Percentiles rank a stretch among this genome's conserved stretches.
These are phyloP conservation scores for Parascotia fuliginaria DNA, from an alignment of 2,888 invertebrate species.

Conservation along the genomic window DNA sequence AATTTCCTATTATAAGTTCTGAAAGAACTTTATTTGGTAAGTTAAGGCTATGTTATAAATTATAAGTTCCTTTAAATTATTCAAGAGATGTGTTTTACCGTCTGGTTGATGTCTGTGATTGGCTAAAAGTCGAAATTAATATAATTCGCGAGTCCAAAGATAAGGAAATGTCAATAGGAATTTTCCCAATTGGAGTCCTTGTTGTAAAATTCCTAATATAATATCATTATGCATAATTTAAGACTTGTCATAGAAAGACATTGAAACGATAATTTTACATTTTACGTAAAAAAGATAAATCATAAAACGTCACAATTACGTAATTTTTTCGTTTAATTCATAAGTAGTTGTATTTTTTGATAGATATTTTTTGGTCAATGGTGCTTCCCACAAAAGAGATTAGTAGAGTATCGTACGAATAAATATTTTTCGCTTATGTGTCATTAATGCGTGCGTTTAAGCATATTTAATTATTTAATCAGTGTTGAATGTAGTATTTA, in stretches of 20 bases:
- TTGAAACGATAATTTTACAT: slow-evolving; percentile 29
- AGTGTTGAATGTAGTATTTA: slow-evolving; percentile 26
- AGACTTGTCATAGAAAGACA: slow-evolving; percentile 45
- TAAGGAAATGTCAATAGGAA: slow-evolving; percentile 26
- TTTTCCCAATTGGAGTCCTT: slow-evolving; percentile 19
- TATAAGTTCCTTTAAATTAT: slow-evolving; percentile 25
- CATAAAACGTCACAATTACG: slow-evolving; percentile 40
- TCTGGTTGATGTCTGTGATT: slow-evolving; percentile 29
- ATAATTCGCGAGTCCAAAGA: slow-evolving; percentile 37
- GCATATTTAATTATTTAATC: slow-evolving; percentile 12
- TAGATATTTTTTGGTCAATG: slow-evolving; percentile 44
- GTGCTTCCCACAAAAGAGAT: slow-evolving; percentile 54
- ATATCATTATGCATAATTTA: slow-evolving; percentile 38
- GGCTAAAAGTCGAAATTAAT: slow-evolving; percentile 29
- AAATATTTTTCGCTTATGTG: slow-evolving; percentile 16
- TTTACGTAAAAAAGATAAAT: slow-evolving; percentile 31
- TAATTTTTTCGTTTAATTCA: slow-evolving; percentile 21
- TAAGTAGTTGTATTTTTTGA: slow-evolving; percentile 38
- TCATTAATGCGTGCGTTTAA: slow-evolving; percentile 6
- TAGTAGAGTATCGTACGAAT: slow-evolving; percentile 37
- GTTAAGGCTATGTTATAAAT: slow-evolving; percentile 17
- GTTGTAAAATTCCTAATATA: slow-evolving; percentile 4
- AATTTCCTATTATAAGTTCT: slow-evolving; percentile 36
- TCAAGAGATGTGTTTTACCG: slow-evolving; percentile 4
- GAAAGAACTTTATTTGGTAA: slow-evolving; percentile 21